These are phyloP conservation scores for Strigamia maritima DNA, from an alignment of 2,888 invertebrate species.

Conservation along the genomic window DNA sequence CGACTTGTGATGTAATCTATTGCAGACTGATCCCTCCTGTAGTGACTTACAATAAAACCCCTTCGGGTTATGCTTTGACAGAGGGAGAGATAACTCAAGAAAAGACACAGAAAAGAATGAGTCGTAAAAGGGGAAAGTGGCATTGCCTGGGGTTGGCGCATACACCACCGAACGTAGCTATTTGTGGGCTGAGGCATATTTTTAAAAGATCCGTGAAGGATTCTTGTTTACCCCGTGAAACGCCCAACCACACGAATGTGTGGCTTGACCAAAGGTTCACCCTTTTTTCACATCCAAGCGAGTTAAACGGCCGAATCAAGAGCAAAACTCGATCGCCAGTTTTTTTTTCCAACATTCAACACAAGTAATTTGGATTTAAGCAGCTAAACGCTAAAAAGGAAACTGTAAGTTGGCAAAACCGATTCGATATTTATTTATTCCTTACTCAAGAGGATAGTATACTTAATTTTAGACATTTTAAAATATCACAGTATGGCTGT, in stretches of 20 bases:
- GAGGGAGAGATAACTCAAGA: conserved; percentile 26
- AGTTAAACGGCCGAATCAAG: background rate
- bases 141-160: conserved; percentile 29
- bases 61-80: conserved; percentile 30
- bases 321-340: background rate
- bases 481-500: background rate
- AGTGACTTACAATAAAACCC: conserved; percentile 28
- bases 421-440: background rate
- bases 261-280: conserved; percentile 2
- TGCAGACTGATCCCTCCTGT: conserved; percentile 37
- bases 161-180: conserved; percentile 24
- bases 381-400: background rate
- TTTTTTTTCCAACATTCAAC: background rate
- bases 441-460: background rate
- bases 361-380: background rate
- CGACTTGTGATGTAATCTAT: conserved; percentile 37
- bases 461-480: background rate
- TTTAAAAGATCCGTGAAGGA: conserved; percentile 28
- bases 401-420: background rate
- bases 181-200: conserved; percentile 33
- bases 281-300: background rate
- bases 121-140: conserved; percentile 26
- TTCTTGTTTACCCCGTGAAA: conserved; percentile 34
- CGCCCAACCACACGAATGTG: conserved; percentile 34
- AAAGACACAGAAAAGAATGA: conserved; percentile 33